Base-by-base conservation (phyloP, 2,113 vertebrate genomes). In the Lutjanus erythropterus region DNA sequence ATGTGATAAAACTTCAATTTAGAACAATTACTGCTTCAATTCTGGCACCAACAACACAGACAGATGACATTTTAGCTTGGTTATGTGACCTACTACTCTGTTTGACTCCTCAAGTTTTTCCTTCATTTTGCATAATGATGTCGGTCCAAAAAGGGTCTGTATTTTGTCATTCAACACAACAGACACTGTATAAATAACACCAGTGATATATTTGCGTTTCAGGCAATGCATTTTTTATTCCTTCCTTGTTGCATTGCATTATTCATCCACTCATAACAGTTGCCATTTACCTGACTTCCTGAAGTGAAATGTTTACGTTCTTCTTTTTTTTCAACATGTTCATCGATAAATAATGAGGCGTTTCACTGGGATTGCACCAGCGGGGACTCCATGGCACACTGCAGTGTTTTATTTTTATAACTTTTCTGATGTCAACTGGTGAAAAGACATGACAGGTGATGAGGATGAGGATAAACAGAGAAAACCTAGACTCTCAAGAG, bases 241-340 rank as follows among this genome's bases (percentile, higher is more conserved):
- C 10, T 49, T 47, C 75, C 53, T 74, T 50, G 49, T 53, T 82
- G 42, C 70, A 61, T 59, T 91, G 60, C 33, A 49, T 88, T 84
- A 87, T 91, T 88, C 41, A 88, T 82, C 61, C 14, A 66, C 47
- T 83, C 67, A 61, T 78, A 80, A 86, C 70, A 81, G 62, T 44
- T 29, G 27, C 59, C 61, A 50, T 84, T 75, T 85, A 79, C 58
- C 55, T 39, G 27, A 84, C 84, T 78, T 92, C 71, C 84, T 86
- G 68, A 81, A 49, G 59, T 23, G 18, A 73, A 71, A 64, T 71
- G 71, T 71, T 83, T 76, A 47, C 85, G 46, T 60, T 77, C 50
- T 41, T 74, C 18, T 23, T 14, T 73, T 75, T 69, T 75, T 52
- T 78, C 2, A 1, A 35, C 41, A 23, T 42, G 7, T 61, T 65